Evolutionary conservation across 2,113 vertebrate species (phyloP).

Genomic region (Amphiprion ocellaris): DNA sequence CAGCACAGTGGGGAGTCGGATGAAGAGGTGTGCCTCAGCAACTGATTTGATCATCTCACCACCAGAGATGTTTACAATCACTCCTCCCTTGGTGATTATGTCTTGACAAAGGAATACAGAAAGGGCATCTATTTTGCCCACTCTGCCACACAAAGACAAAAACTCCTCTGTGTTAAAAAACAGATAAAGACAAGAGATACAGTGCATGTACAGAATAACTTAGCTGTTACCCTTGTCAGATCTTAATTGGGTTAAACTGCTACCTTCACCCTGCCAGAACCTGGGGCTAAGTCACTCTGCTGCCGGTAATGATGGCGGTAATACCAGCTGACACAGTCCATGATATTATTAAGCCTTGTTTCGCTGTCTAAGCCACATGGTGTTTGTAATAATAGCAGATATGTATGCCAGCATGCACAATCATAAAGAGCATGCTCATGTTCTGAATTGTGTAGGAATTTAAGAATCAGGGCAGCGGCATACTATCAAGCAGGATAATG

Average conservation of each 20-base stretch:
- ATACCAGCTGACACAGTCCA: no score
- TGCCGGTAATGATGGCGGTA: not conserved
- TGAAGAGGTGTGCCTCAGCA: conserved; percentile 29
- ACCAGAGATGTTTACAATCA: conserved; percentile 10
- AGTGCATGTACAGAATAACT: not conserved
- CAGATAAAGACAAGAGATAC: not conserved
- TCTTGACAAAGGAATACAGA: conserved; percentile 15
- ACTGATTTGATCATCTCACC: conserved; percentile 41
- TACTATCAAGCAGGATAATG: no score
- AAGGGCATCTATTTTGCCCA: not conserved
- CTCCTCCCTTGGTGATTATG: not conserved
- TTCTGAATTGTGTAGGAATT: no score
- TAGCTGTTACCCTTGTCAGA: not conserved
- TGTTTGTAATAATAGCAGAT: no score
- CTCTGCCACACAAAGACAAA: conserved; percentile 3
- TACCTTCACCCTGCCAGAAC: not conserved
- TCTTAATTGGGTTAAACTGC: not conserved
- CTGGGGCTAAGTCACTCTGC: not conserved
- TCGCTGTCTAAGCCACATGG: no score
- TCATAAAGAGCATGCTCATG: no score
- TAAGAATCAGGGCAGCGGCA: no score
- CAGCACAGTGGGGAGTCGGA: conserved; percentile 19
- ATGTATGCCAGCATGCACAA: no score
- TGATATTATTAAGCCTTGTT: no score
- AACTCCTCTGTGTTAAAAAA: not conserved